These are phyloP conservation scores for Passer domesticus DNA, from an alignment of 2,113 vertebrate genomes.

Conservation along the genomic window DNA sequence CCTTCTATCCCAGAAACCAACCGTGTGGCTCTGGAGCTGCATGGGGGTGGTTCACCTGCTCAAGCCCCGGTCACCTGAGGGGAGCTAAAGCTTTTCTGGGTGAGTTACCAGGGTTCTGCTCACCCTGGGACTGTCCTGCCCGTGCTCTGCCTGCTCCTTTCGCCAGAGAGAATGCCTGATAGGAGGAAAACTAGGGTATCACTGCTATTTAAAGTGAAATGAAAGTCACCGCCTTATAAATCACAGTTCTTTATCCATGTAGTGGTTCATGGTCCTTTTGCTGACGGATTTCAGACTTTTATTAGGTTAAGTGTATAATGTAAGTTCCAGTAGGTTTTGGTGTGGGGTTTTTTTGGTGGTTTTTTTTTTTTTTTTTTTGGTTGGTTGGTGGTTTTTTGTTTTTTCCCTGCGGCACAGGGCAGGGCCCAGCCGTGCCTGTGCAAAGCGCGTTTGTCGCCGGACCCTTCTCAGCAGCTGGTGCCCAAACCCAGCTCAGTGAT, in stretches of 20 bases:
- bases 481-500: accelerated
- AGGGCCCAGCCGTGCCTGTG: accelerated
- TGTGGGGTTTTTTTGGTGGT: no score
- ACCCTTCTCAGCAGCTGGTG: accelerated
- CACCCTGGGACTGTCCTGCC: neutral
- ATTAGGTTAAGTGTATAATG: accelerated
- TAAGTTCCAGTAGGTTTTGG: neutral
- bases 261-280: neutral
- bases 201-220: accelerated
- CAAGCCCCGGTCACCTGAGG: accelerated
- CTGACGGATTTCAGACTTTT: neutral
- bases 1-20: accelerated
- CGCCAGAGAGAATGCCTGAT: accelerated
- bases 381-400: no score
- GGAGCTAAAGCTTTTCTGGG: accelerated
- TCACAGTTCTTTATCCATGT: accelerated
- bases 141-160: neutral
- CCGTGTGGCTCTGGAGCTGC: accelerated
- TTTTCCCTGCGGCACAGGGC: neutral
- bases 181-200: accelerated
- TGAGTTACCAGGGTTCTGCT: neutral
- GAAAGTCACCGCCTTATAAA: neutral
- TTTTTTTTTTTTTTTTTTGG: no score
- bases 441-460: neutral
- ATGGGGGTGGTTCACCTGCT: accelerated